These are phyloP conservation scores for Paragorgia papillata DNA, from an alignment of 92 coral and sea anemone genomes.

Conservation along the genomic window DNA sequence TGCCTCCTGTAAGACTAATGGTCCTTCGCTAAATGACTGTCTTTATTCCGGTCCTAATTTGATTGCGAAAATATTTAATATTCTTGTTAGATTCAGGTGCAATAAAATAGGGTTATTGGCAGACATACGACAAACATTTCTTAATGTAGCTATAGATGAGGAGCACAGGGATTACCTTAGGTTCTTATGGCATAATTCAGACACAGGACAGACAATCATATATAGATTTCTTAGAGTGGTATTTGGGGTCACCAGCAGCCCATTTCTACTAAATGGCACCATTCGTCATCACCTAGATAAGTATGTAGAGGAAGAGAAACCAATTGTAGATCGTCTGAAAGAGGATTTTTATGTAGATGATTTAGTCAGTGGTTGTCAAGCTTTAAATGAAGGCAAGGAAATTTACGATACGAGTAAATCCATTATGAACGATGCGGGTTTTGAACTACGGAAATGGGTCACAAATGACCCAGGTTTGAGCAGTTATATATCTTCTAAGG, in stretches of 20 bases:
- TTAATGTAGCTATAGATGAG: constrained; percentile 14
- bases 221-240: constrained; percentile 6
- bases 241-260: constrained; percentile 5
- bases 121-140: constrained; percentile 1
- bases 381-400: neutral
- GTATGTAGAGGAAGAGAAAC: neutral
- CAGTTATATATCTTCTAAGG: neutral
- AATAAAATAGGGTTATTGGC: neutral
- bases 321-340: no score
- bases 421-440: constrained; percentile 11
- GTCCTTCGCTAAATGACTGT: constrained; percentile 6
- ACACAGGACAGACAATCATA: neutral
- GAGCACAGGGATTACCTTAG: constrained; percentile 25
- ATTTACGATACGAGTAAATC: constrained; percentile 1
- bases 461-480: neutral
- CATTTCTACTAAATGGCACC: neutral
- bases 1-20: constrained; percentile 15
- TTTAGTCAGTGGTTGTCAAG: constrained; percentile 1
- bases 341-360: constrained; percentile 25
- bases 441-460: constrained; percentile 30
- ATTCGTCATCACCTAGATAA: constrained; percentile 3
- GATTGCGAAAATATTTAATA: neutral
- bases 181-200: constrained; percentile 24
- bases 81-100: neutral
- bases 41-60: constrained; percentile 12